Conservation (phyloP, 1,140 invertebrate genomes). For the Odontomachus brunneus region DNA sequence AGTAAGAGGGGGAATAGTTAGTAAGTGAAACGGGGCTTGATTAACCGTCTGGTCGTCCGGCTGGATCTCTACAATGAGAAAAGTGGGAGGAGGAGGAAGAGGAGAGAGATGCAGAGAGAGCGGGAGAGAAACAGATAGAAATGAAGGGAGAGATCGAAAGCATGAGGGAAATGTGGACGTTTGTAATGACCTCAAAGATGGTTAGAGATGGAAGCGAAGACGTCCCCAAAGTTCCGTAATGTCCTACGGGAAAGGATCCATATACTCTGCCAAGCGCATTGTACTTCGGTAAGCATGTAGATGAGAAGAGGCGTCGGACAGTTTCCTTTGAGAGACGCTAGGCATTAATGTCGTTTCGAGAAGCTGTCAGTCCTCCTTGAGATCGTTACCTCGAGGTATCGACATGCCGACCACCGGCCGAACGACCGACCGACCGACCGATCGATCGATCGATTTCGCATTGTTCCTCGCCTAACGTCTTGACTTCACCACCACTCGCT, state of each 20-base stretch:
- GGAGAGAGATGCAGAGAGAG: background rate
- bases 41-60: constrained; percentile 60
- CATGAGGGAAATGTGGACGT: constrained; percentile 6
- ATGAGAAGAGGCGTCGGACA: constrained; percentile 18
- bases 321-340: constrained; percentile 62
- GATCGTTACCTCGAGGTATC: constrained; percentile 9
- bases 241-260: constrained; percentile 42
- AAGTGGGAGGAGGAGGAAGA: background rate
- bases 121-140: too few relatives aligned
- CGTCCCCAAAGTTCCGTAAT: constrained; percentile 56
- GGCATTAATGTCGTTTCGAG: constrained; percentile 64
- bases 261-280: constrained; percentile 46
- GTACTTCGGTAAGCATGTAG: constrained; percentile 45
- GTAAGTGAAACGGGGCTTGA: constrained; percentile 69
- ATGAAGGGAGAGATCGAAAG: constrained; percentile 19
- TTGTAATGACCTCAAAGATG: constrained; percentile 67
- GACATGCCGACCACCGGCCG: background rate
- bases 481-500: background rate
- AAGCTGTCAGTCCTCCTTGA: constrained; percentile 32
- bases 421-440: background rate
- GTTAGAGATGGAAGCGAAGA: constrained; percentile 42
- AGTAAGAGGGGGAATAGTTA: constrained; percentile 17
- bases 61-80: constrained; percentile 5
- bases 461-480: background rate
- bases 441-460: constrained; percentile 31